Evolutionary conservation across 1,140 invertebrate genomes (phyloP).

Genomic region (Calliphora vicina): DNA sequence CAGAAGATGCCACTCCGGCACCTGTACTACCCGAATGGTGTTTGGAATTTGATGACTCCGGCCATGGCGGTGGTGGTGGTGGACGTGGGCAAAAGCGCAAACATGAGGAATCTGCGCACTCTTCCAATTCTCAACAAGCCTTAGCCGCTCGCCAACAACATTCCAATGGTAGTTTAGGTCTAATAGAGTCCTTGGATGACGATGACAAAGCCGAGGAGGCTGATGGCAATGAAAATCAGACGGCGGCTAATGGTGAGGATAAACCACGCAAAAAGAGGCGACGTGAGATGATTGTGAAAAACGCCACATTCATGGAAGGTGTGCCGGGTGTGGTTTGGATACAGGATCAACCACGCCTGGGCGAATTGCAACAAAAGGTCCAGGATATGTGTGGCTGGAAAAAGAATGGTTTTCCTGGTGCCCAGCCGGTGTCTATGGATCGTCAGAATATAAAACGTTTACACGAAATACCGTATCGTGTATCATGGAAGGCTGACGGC

Average conservation of each 20-base stretch:
- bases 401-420: conserved; percentile 88
- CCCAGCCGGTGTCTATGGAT: conserved; percentile 97
- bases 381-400: conserved; percentile 86
- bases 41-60: conserved; percentile 54
- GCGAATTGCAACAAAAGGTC: conserved; percentile 77
- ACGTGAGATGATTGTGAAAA: conserved; percentile 65
- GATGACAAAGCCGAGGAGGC: conserved; percentile 33
- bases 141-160: neutral
- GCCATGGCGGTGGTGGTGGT: conserved; percentile 1
- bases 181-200: conserved; percentile 35
- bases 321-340: conserved; percentile 74
- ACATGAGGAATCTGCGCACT: conserved; percentile 34
- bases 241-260: conserved; percentile 38
- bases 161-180: conserved; percentile 29
- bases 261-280: conserved; percentile 55
- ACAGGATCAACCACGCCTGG: conserved; percentile 67
- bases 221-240: conserved; percentile 37
- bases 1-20: conserved; percentile 74
- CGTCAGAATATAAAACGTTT: conserved; percentile 81
- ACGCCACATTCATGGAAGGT: conserved; percentile 81
- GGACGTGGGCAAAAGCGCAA: conserved; percentile 15
- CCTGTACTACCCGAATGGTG: conserved; percentile 87
- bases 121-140: conserved; percentile 16
- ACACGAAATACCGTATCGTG: conserved; percentile 84
- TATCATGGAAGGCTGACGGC: conserved; percentile 99